Conservation (phyloP, 2,113 vertebrate species). For the Alligator sinensis region DNA sequence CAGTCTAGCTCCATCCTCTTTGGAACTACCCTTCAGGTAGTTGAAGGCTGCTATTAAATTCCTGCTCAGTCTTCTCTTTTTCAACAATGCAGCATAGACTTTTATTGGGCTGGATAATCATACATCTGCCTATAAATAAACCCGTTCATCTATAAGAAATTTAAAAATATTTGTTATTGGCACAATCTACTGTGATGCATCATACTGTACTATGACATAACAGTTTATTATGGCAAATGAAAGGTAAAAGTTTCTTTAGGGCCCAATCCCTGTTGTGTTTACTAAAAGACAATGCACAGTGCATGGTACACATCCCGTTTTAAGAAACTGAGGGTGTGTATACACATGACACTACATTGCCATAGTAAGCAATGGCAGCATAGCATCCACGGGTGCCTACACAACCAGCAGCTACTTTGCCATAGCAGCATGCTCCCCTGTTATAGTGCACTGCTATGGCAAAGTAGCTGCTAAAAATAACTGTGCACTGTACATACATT, state of each 20-base stretch:
- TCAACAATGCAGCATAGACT: accelerated
- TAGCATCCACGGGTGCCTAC: too few relatives aligned
- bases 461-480: too few relatives aligned
- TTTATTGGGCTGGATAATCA: background rate
- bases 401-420: too few relatives aligned
- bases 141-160: background rate
- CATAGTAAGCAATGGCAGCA: too few relatives aligned
- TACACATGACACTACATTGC: too few relatives aligned
- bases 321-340: background rate
- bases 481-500: too few relatives aligned
- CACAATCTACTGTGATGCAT: background rate
- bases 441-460: too few relatives aligned
- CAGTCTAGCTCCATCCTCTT: too few relatives aligned
- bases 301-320: background rate
- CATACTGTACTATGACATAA: background rate
- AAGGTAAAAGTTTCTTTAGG: background rate
- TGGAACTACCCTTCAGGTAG: too few relatives aligned
- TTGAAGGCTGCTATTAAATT: too few relatives aligned
- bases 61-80: background rate
- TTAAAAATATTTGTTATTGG: accelerated
- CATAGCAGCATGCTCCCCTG: too few relatives aligned
- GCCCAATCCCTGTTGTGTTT: background rate
- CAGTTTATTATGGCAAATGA: background rate
- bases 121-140: background rate
- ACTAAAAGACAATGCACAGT: background rate